Evolutionary conservation across 2,797 vertebrate species (phyloP).

Genomic region (Chromobotia macracanthus): DNA sequence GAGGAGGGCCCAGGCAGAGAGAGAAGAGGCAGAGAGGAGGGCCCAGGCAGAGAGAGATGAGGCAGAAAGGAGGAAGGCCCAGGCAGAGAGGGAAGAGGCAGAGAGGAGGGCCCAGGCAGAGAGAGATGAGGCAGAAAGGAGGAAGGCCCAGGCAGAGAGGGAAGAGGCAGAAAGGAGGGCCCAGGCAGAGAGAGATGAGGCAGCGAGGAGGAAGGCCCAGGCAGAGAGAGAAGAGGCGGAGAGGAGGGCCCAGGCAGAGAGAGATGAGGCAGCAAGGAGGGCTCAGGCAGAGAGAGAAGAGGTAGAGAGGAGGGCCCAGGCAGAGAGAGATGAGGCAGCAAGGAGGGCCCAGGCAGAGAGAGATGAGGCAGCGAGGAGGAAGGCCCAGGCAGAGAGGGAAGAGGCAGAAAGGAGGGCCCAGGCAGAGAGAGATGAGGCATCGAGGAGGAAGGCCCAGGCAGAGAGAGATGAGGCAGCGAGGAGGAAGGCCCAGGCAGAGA

Average conservation of each 20-base stretch:
- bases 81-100: not conserved
- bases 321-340: not conserved
- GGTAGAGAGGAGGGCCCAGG: not conserved
- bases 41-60: not conserved
- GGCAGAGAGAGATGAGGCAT: slow-evolving; percentile 39
- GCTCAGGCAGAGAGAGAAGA: not conserved
- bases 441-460: not conserved
- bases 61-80: not conserved
- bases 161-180: not conserved
- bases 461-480: slow-evolving; percentile 10
- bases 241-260: not conserved
- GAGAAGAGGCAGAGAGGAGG: not conserved
- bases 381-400: no score
- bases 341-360: not conserved
- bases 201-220: not conserved
- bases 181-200: slow-evolving; percentile 16
- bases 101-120: accelerated
- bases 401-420: not conserved
- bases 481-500: slow-evolving; percentile 18
- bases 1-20: not conserved
- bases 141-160: slow-evolving; percentile 2
- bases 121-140: not conserved
- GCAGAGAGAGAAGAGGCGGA: slow-evolving; percentile 19
- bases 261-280: slow-evolving; percentile 1
- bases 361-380: not conserved